Evolutionary conservation across 2,797 vertebrate species (phyloP).

Genomic region (Labroides dimidiatus): DNA sequence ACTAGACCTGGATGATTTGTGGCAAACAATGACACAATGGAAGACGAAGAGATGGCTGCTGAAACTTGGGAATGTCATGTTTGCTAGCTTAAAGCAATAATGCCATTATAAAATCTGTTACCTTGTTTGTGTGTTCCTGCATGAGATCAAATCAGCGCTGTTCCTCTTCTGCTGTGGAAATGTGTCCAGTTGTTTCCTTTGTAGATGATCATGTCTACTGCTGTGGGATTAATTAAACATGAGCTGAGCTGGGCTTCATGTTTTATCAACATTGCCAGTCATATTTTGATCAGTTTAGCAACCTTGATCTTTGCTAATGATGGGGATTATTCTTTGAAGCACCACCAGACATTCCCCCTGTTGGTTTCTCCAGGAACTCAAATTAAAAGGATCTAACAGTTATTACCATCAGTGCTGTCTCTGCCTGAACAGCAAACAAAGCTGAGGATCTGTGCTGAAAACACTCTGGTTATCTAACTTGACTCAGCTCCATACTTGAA

Average conservation of each 20-base stretch:
- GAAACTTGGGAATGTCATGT: slow-evolving; percentile 49
- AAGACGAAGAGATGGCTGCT: slow-evolving; percentile 50
- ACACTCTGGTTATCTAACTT: not conserved
- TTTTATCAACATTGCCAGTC: not conserved
- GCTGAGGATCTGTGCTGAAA: slow-evolving; percentile 4
- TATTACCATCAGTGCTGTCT: slow-evolving; percentile 24
- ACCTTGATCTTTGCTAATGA: not conserved
- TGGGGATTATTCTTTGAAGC: not conserved
- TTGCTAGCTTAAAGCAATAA: slow-evolving; percentile 37
- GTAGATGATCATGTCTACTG: not conserved
- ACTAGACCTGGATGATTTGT: slow-evolving; percentile 39
- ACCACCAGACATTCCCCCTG: not conserved
- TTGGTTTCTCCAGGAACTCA: slow-evolving; percentile 4
- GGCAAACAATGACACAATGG: slow-evolving; percentile 56
- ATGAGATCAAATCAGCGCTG: slow-evolving; percentile 35
- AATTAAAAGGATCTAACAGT: slow-evolving; percentile 12
- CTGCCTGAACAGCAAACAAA: slow-evolving; percentile 20
- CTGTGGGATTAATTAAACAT: not conserved
- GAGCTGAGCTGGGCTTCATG: not conserved
- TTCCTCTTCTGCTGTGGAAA: not conserved
- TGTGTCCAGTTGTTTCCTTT: slow-evolving; percentile 7
- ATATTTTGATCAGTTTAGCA: not conserved
- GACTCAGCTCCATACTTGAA: not conserved
- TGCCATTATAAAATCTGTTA: slow-evolving; percentile 46
- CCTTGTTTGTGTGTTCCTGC: slow-evolving; percentile 13